Evolutionary conservation across 2,113 vertebrate species (phyloP).

Genomic region (Nestor notabilis): DNA sequence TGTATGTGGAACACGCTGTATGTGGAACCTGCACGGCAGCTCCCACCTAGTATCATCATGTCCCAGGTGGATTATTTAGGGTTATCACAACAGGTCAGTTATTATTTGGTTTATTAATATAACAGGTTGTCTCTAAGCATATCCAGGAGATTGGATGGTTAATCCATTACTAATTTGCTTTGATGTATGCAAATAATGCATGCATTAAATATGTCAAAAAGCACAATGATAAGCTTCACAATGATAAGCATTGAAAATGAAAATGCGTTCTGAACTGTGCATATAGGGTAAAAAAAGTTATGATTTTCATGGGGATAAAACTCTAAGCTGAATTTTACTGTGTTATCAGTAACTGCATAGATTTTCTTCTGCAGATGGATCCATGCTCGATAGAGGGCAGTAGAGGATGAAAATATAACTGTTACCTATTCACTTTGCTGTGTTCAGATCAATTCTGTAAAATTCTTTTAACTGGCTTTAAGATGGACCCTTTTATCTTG

Average conservation of each 20-base stretch:
- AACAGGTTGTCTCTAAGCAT: not conserved
- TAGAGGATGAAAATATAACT: constrained; percentile 72
- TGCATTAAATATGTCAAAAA: not conserved
- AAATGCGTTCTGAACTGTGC: not conserved
- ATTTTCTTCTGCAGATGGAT: not conserved
- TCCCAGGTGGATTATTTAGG: not conserved
- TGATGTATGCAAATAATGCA: not conserved
- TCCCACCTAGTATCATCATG: not conserved
- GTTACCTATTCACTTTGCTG: not conserved
- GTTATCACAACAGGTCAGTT: not conserved
- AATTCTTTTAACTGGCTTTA: constrained; percentile 55
- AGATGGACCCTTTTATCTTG: constrained; percentile 68
- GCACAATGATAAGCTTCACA: not conserved
- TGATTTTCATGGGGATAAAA: not conserved
- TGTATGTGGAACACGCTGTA: not conserved
- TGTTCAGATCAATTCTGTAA: not conserved
- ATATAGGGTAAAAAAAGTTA: not conserved
- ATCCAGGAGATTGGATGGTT: not conserved
- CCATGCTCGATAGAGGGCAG: constrained; percentile 75
- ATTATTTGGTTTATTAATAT: not conserved
- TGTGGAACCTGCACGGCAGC: not conserved
- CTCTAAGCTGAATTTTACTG: not conserved
- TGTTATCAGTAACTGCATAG: not conserved
- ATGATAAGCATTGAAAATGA: not conserved
- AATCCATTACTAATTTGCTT: not conserved